Evolutionary conservation across 2,797 vertebrate genomes (phyloP).

Genomic region (Cyclopterus lumpus): DNA sequence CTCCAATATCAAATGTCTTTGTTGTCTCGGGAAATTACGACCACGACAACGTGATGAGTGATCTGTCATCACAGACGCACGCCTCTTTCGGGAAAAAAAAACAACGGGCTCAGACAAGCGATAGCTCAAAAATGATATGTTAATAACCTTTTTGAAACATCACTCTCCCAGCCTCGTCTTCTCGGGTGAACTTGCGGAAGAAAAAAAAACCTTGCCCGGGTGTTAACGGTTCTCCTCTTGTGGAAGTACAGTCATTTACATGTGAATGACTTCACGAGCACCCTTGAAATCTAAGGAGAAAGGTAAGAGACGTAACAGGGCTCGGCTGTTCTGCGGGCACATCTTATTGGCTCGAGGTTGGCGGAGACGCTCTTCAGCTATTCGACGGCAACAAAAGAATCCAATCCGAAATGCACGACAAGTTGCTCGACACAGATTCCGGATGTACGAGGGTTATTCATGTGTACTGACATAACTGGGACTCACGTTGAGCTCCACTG

Average conservation of each 20-base stretch:
- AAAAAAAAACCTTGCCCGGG: conserved; percentile 28
- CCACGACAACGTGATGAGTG: not conserved
- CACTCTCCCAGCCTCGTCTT: conserved; percentile 8
- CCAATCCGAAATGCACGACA: conserved; percentile 60
- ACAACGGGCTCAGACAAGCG: not conserved
- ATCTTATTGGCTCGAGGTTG: conserved; percentile 48
- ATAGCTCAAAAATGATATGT: conserved; percentile 25
- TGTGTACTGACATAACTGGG: conserved; percentile 75
- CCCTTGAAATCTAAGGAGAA: conserved; percentile 9
- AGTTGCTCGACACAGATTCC: conserved; percentile 51
- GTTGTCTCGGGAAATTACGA: conserved; percentile 4
- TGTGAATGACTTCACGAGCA: conserved; percentile 26
- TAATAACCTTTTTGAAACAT: conserved; percentile 29
- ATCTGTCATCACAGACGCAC: not conserved
- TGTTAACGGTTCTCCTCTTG: conserved; percentile 24
- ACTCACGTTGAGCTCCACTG: conserved; percentile 57
- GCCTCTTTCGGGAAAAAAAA: conserved; percentile 1
- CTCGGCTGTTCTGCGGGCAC: conserved; percentile 41
- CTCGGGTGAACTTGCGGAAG: conserved; percentile 31
- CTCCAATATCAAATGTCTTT: conserved; percentile 19
- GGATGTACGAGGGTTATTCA: conserved; percentile 67
- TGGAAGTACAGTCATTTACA: conserved; percentile 43
- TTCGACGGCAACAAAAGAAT: conserved; percentile 64
- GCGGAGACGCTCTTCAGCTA: conserved; percentile 31
- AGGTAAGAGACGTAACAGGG: conserved; percentile 28